Conservation (phyloP, 1,140 invertebrate genomes). For the Dendrolimus punctatus region DNA sequence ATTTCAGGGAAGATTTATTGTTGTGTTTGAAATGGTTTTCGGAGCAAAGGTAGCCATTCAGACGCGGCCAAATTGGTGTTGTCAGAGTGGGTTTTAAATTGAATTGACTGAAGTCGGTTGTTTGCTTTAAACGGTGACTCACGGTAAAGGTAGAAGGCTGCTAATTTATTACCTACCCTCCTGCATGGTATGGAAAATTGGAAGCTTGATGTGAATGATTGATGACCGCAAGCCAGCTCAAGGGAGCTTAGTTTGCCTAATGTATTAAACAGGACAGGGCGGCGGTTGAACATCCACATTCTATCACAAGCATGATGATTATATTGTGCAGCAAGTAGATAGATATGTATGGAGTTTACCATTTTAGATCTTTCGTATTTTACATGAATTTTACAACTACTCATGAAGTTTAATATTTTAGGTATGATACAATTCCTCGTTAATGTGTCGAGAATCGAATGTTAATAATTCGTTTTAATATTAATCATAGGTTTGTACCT, state of each 20-base stretch:
- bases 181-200: constrained; percentile 18
- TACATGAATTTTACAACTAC: no score
- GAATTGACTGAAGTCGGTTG: constrained; percentile 50
- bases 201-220: constrained; percentile 17
- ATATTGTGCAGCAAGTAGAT: no score
- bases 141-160: constrained; percentile 18
- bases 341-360: no score
- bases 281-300: no score
- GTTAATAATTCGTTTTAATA: no score
- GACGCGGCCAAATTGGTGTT: constrained; percentile 57
- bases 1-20: constrained; percentile 70
- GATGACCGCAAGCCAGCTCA: constrained; percentile 8
- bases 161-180: constrained; percentile 27
- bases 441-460: no score
- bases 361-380: no score
- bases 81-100: constrained; percentile 56
- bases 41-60: constrained; percentile 66
- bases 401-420: no score
- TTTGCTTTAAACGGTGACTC: constrained; percentile 35
- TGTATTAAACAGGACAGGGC: not conserved
- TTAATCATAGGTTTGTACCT: no score
- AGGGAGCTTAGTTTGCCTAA: not conserved
- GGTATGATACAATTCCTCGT: no score
- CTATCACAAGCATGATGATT: no score
- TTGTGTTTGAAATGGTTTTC: constrained; percentile 68